Percentiles rank a stretch among this genome's conserved stretches.
Evolutionary conservation across 2,888 invertebrate species (phyloP).

Genomic region (Drosophila diplacantha): DNA sequence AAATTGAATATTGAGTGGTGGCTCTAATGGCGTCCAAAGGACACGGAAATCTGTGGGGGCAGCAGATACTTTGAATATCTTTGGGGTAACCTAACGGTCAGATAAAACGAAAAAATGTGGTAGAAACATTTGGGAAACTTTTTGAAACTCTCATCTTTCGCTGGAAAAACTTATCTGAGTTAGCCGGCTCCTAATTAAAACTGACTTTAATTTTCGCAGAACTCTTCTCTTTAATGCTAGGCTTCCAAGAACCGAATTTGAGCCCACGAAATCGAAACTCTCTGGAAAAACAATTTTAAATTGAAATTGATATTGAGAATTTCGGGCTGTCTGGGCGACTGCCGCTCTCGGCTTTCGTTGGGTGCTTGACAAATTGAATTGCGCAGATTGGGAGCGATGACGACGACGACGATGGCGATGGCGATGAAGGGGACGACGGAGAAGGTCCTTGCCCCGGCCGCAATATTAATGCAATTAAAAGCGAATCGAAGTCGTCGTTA

Average conservation of each 20-base stretch:
- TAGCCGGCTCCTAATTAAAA: constrained; percentile 21
- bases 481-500: constrained; percentile 56
- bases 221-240: constrained; percentile 14
- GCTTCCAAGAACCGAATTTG: constrained; percentile 13
- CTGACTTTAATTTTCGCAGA: constrained; percentile 26
- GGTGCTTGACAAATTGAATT: constrained; percentile 64
- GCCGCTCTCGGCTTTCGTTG: constrained; percentile 38
- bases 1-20: constrained; percentile 70
- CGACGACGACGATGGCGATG: constrained; percentile 9
- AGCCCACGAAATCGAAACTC: constrained; percentile 21
- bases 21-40: constrained; percentile 49
- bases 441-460: constrained; percentile 45
- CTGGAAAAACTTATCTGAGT: neutral
- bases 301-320: constrained; percentile 43
- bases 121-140: constrained; percentile 15
- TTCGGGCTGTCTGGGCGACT: constrained; percentile 35
- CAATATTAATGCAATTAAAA: constrained; percentile 71
- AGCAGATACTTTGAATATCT: constrained; percentile 12
- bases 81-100: constrained; percentile 7
- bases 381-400: constrained; percentile 54
- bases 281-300: constrained; percentile 29
- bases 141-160: constrained; percentile 17
- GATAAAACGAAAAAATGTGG: neutral
- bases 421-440: constrained; percentile 2
- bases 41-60: constrained; percentile 31